Evolutionary conservation across 2,113 vertebrate genomes (phyloP), one percentile per base, ranked within the genome.

Genomic region (Neolamprologus toae): DNA sequence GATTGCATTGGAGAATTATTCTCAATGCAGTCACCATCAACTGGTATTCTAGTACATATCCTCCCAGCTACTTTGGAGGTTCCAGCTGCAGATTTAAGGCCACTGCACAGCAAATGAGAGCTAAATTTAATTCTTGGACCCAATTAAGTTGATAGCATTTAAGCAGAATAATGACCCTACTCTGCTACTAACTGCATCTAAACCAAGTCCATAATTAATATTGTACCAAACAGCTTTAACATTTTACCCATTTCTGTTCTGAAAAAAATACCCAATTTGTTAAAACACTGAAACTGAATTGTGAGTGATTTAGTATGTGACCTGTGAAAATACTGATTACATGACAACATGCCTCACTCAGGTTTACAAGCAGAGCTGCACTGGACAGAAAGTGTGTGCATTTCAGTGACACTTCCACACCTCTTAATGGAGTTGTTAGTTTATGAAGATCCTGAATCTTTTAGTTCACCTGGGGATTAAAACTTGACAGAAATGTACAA

Each of bases 121-220:
- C 26, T 78, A 51, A 78, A 90, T 89, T 91, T 88, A 90, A 92
- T 84, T 53, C 86, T 37, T 61, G 53, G 84, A 91, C 84, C 89
- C 81, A 87, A 89, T 94, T 86, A 92, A 76, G 66, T 86, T 81
- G 16, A 57, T 81, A 66, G 63, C 80, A 68, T 83, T 86, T 14
- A n/a, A 40, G 45, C 42, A 35, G 9, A 81, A n/a, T 42, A 37
- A 45, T 9, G 5, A 40, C 45, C 13, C 66, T 14, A 8, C 76
- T 42, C 45, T 55, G 63, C 7, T 59, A 8, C 80, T 84, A 73
- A 66, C 16, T 11, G 33, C 23, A 19, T 5, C 42, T 76, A 78
- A 78, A 78, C 42, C 1, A 78, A 28, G 26, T 31, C 71, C 16
- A 49, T 78, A 78, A 78, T 35, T 31, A n/a, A 54, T 35, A 13